Conservation (phyloP, 2,797 vertebrate genomes). For the Parotocinclus haroldoi region DNA sequence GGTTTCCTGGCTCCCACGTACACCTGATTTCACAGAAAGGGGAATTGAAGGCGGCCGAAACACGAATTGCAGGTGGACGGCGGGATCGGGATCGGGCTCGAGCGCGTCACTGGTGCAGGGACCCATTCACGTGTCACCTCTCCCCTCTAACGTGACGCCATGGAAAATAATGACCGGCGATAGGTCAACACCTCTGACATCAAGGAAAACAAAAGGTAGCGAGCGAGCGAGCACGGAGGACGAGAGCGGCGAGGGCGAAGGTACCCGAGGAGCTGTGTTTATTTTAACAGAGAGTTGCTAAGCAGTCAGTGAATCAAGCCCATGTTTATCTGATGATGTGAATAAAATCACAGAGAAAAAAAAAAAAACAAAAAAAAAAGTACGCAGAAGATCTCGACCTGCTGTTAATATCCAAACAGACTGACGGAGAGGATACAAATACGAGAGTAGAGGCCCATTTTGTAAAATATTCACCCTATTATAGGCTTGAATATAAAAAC, state of each 20-base stretch:
- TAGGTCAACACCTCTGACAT: constrained; percentile 76
- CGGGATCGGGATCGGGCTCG: constrained; percentile 36
- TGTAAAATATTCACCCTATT: too few relatives aligned
- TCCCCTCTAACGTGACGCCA: constrained; percentile 66
- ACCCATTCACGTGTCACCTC: constrained; percentile 49
- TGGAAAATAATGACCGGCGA: constrained; percentile 67
- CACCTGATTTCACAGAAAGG: constrained; percentile 52
- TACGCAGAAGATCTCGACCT: constrained; percentile 13
- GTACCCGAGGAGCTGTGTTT: constrained; percentile 20
- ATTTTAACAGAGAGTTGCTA: constrained; percentile 39
- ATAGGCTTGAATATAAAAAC: too few relatives aligned
- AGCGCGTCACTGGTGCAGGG: constrained; percentile 58
- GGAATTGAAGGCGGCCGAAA: constrained; percentile 22
- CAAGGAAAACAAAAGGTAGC: constrained; percentile 62
- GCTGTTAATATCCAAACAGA: constrained; percentile 10
- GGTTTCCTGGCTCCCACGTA: constrained; percentile 51
- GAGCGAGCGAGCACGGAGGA: constrained; percentile 51
- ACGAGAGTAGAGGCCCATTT: background rate
- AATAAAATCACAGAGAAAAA: constrained; percentile 27
- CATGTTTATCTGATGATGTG: constrained; percentile 19
- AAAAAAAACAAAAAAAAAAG: constrained; percentile 15
- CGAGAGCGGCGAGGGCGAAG: background rate
- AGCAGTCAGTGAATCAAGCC: constrained; percentile 38
- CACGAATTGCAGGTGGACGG: constrained; percentile 50
- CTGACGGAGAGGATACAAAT: background rate